phyloP scores from a whole-genome alignment of 1,140 invertebrate genomes.

The Eurosta solidaginis region DNA sequence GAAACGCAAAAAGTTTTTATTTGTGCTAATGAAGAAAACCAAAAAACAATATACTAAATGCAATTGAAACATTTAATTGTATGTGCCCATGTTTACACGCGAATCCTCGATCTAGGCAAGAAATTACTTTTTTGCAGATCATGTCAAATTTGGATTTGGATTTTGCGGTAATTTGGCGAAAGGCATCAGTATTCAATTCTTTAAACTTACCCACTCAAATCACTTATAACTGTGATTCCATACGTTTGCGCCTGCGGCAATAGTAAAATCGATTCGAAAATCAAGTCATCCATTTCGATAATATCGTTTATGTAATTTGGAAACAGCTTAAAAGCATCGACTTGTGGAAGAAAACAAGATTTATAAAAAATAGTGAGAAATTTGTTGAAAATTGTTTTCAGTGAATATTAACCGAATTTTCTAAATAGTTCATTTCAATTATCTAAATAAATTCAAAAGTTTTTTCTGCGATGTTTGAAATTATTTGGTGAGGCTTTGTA shows the following conservation, averaged over 20 bases:
- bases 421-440: background rate
- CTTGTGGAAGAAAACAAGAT: constrained; percentile 35
- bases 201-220: constrained; percentile 46
- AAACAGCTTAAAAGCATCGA: constrained; percentile 50
- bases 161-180: constrained; percentile 42
- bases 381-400: too few relatives aligned
- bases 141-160: too few relatives aligned
- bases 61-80: background rate
- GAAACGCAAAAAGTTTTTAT: constrained; percentile 41
- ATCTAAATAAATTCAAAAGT: background rate
- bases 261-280: constrained; percentile 51
- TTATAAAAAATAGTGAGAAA: background rate
- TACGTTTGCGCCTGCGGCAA: constrained; percentile 47
- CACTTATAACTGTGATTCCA: constrained; percentile 54
- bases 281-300: constrained; percentile 56
- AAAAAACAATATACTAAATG: too few relatives aligned
- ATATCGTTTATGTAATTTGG: constrained; percentile 51
- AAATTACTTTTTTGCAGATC: too few relatives aligned
- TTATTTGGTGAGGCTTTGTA: too few relatives aligned
- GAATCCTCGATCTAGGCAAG: too few relatives aligned
- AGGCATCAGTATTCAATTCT: background rate
- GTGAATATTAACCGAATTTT: too few relatives aligned
- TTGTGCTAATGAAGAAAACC: constrained; percentile 15
- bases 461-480: too few relatives aligned
- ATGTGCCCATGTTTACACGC: background rate